Percentiles rank a stretch among this genome's conserved stretches.
These are phyloP conservation scores for Cyclura pinguis DNA, from an alignment of 2,797 vertebrate genomes.

Conservation along the genomic window DNA sequence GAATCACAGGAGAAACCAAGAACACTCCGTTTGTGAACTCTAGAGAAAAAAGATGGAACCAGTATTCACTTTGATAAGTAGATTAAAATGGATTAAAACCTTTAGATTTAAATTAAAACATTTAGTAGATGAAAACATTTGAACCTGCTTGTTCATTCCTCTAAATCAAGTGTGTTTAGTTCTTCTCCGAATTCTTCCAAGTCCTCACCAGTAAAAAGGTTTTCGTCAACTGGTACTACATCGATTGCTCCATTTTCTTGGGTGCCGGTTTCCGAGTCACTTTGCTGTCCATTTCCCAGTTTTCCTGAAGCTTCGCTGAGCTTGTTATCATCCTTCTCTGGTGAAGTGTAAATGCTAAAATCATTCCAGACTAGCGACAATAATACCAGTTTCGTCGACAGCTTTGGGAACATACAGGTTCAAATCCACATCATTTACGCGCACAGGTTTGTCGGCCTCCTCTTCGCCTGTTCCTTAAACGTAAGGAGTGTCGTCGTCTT, in stretches of 20 bases:
- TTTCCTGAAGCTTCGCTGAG: conserved; percentile 94
- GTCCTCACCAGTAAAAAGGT: conserved; percentile 98
- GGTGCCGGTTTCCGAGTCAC: conserved; percentile 81
- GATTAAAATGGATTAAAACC: conserved; percentile 43
- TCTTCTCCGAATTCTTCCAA: conserved; percentile 98
- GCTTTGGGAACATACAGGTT: conserved; percentile 92
- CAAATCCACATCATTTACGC: conserved; percentile 91
- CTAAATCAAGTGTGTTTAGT: conserved; percentile 93
- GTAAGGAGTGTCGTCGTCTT: conserved; percentile 91
- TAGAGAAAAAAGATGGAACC: conserved; percentile 71
- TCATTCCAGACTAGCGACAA: too few species aligned
- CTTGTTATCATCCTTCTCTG: conserved; percentile 76
- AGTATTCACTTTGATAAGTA: conserved; percentile 72
- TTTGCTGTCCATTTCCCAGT: conserved; percentile 85
- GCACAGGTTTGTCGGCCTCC: conserved; percentile 78
- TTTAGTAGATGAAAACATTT: not conserved
- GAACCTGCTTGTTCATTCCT: conserved; percentile 82
- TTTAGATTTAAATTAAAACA: too few species aligned
- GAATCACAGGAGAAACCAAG: conserved; percentile 74
- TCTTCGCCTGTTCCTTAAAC: conserved; percentile 79
- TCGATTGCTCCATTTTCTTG: conserved; percentile 83
- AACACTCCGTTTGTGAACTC: conserved; percentile 74
- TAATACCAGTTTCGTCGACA: conserved; percentile 56
- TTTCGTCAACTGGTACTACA: conserved; percentile 96
- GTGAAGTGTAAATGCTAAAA: too few species aligned